These are phyloP conservation scores for Peromyscus melanophrys DNA, from an alignment of 2,797 vertebrate genomes.

Conservation along the genomic window DNA sequence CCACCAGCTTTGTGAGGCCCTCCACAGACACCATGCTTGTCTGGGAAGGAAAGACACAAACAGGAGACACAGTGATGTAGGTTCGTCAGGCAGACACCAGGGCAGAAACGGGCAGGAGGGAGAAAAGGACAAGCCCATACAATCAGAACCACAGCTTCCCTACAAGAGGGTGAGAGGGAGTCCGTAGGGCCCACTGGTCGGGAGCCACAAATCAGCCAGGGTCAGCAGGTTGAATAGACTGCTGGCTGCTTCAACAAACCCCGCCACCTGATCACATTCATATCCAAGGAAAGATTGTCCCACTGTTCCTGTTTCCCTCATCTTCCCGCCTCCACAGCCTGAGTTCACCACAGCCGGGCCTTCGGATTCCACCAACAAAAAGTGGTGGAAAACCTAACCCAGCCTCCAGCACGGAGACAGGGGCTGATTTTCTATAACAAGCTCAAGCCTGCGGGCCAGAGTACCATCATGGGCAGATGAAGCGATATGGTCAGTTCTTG, in stretches of 20 bases:
- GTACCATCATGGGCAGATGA: background rate
- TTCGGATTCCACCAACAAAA: slow-evolving; percentile 25
- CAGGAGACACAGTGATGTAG: background rate
- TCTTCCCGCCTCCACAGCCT: background rate
- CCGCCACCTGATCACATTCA: background rate
- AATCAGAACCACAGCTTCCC: background rate
- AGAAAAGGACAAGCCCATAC: background rate
- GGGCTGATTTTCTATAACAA: background rate
- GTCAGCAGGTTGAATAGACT: background rate
- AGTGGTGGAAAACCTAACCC: background rate
- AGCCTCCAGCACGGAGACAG: background rate
- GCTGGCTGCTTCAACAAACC: background rate
- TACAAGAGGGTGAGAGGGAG: background rate
- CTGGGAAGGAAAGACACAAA: slow-evolving; percentile 87
- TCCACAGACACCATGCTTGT: slow-evolving; percentile 99
- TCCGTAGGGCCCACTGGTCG: background rate
- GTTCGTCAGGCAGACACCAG: background rate
- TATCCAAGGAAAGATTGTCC: background rate
- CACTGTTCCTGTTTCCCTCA: background rate
- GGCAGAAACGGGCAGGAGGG: background rate
- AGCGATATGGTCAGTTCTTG: background rate
- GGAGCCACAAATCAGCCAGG: background rate
- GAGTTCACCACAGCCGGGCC: background rate
- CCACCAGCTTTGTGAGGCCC: slow-evolving; percentile 97
- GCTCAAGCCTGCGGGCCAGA: background rate